Evolutionary conservation across 2,797 vertebrate species (phyloP).

Genomic region (Poecilia wingei): DNA sequence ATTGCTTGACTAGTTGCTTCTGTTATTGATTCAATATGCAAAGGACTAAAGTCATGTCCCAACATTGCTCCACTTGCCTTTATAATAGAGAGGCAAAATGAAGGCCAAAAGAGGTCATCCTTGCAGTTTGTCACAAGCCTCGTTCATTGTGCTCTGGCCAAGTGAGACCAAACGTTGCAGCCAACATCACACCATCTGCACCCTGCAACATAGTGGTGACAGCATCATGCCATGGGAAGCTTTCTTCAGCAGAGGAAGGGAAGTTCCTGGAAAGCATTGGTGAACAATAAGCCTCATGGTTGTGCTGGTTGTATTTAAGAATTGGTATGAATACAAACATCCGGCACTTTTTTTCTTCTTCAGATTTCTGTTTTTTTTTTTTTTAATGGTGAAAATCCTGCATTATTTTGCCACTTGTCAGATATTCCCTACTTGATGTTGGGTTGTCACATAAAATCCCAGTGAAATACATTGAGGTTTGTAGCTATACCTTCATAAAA

Average conservation of each 20-base stretch:
- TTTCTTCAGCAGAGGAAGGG: background rate
- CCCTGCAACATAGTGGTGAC: background rate
- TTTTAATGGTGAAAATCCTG: background rate
- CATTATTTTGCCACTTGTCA: background rate
- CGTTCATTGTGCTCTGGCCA: background rate
- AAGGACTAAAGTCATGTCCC: background rate
- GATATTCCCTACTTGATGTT: background rate
- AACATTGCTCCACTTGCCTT: background rate
- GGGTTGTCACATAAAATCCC: background rate
- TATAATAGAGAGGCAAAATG: background rate
- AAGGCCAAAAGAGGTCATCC: background rate
- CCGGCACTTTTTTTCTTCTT: too few species aligned
- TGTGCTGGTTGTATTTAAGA: background rate
- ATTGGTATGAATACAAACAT: background rate
- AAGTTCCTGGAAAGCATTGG: background rate
- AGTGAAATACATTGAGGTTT: background rate
- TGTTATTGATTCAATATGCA: background rate
- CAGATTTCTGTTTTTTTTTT: background rate
- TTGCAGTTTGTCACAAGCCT: background rate
- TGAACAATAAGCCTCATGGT: background rate
- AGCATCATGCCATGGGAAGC: background rate
- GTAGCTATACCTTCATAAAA: background rate
- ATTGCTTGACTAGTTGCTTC: constrained; percentile 2
- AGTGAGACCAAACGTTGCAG: background rate
- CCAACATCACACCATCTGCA: background rate